A percentile compares a stretch with the other conserved stretches of the same genome.
Conservation (phyloP, 2,888 invertebrate genomes). For the Mylabris sibirica region DNA sequence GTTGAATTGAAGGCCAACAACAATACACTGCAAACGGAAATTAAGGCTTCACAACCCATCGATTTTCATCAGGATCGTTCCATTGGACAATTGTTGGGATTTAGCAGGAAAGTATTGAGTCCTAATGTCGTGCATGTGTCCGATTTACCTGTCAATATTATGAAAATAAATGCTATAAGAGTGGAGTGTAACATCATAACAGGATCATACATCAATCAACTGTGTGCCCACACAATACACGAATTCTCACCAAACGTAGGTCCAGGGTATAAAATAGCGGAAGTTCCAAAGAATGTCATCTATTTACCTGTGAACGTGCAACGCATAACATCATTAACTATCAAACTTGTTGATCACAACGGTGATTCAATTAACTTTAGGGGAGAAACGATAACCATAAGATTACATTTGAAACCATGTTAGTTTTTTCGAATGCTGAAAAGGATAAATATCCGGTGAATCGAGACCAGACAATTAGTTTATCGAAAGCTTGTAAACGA, state of each 20-base stretch:
- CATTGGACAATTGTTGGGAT: constrained; percentile 45
- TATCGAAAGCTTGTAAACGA: constrained; percentile 11
- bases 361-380: constrained; percentile 49
- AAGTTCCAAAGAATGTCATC: constrained; percentile 49
- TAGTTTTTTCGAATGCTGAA: constrained; percentile 20
- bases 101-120: constrained; percentile 30
- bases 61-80: constrained; percentile 25
- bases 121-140: constrained; percentile 41
- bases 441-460: constrained; percentile 20
- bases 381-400: constrained; percentile 46
- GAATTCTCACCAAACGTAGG: constrained; percentile 49
- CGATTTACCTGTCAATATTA: constrained; percentile 49
- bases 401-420: constrained; percentile 33
- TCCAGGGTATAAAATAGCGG: constrained; percentile 53
- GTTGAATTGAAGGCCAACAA: constrained; percentile 26
- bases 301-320: constrained; percentile 49
- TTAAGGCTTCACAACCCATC: constrained; percentile 27
- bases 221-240: constrained; percentile 51
- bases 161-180: constrained; percentile 45
- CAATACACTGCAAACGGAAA: constrained; percentile 30
- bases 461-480: constrained; percentile 17
- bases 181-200: constrained; percentile 47
- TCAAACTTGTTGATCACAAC: constrained; percentile 49
- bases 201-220: constrained; percentile 48
- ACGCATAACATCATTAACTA: constrained; percentile 40